phyloP scores from a whole-genome alignment of 2,888 invertebrate species.

The Mythimna lalbum region DNA sequence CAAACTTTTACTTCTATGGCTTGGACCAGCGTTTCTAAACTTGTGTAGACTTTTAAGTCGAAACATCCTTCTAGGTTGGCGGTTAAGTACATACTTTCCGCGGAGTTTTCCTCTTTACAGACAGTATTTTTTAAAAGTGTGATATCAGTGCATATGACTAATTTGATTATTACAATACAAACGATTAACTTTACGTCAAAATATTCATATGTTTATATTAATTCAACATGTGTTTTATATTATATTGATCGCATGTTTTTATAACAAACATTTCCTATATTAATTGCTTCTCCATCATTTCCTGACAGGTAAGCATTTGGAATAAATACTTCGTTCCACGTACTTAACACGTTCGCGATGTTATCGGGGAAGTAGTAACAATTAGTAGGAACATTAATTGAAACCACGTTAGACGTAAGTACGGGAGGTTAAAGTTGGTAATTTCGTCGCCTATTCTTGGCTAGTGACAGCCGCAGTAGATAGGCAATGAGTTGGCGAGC shows the following conservation, averaged over 20 bases:
- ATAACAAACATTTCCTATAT: constrained; percentile 6
- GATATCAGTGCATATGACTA: neutral
- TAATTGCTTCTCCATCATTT: constrained; percentile 27
- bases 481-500: constrained; percentile 17
- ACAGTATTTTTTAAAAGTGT: neutral
- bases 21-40: constrained; percentile 8
- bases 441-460: constrained; percentile 19
- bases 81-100: neutral
- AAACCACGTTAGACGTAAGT: constrained; percentile 42
- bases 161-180: neutral
- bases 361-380: constrained; percentile 47
- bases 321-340: constrained; percentile 36
- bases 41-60: constrained; percentile 6
- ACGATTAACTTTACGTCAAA: neutral
- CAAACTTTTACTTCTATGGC: constrained; percentile 42
- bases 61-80: neutral
- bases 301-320: constrained; percentile 2
- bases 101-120: neutral
- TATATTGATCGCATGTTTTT: neutral
- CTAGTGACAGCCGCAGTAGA: constrained; percentile 25
- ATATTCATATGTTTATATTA: neutral
- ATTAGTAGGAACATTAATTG: constrained; percentile 57
- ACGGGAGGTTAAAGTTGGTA: constrained; percentile 35
- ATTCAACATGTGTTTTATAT: neutral
- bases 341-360: constrained; percentile 36